Evolutionary conservation across 2,797 vertebrate genomes (phyloP).

Genomic region (Rhinophrynus dorsalis): DNA sequence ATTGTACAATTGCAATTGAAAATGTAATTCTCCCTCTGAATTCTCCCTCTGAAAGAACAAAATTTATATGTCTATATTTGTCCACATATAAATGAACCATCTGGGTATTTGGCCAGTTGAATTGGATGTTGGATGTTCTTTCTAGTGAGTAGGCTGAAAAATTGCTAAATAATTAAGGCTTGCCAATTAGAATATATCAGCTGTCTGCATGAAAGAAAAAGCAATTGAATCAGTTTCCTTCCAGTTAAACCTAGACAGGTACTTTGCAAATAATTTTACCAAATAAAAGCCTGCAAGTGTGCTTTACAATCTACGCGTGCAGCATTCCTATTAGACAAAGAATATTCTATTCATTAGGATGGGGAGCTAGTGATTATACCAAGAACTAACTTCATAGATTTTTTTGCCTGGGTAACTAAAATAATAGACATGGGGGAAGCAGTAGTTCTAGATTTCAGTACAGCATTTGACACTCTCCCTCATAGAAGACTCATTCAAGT

Average conservation of each 20-base stretch:
- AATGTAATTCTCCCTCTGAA: not conserved
- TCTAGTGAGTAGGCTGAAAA: conserved; percentile 12
- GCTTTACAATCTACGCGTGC: not conserved
- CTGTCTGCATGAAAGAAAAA: conserved; percentile 1
- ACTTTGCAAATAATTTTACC: conserved; percentile 4
- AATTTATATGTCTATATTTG: conserved; percentile 26
- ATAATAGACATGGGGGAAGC: no score
- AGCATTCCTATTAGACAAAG: no score
- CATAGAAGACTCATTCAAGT: no score
- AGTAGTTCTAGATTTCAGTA: no score
- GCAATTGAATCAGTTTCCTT: conserved; percentile 7
- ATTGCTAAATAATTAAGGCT: conserved; percentile 24
- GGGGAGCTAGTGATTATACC: no score
- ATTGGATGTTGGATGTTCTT: conserved; percentile 12
- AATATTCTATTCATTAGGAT: no score
- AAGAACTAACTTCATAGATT: no score
- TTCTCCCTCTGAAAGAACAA: not conserved
- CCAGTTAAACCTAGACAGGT: not conserved
- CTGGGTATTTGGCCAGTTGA: conserved; percentile 19
- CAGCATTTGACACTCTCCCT: no score
- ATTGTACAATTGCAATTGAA: not conserved
- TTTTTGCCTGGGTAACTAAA: no score
- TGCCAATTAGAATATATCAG: conserved; percentile 17
- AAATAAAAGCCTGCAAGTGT: not conserved
- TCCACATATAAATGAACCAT: conserved; percentile 19